Evolutionary conservation across 2,797 vertebrate species (phyloP).

Genomic region (Lithobates sylvaticus): DNA sequence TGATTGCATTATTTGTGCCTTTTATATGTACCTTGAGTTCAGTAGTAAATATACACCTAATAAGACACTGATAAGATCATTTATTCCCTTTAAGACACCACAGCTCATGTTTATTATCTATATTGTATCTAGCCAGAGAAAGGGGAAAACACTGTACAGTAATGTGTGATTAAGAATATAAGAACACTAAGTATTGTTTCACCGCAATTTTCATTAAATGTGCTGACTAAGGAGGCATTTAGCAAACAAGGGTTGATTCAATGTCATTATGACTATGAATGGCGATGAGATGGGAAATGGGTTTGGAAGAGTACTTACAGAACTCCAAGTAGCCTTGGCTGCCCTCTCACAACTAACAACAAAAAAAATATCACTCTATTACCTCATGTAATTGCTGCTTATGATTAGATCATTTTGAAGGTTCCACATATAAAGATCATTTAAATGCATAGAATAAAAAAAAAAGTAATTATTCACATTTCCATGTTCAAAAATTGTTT

Average conservation of each 20-base stretch:
- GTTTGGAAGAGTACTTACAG: background rate
- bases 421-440: background rate
- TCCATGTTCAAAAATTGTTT: background rate
- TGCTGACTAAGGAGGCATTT: conserved; percentile 6
- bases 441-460: background rate
- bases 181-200: conserved; percentile 14
- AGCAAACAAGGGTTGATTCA: conserved; percentile 6
- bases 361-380: background rate
- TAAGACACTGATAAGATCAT: too few species aligned
- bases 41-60: too few species aligned
- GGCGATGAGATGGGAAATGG: conserved; percentile 12
- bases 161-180: background rate
- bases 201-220: conserved; percentile 16
- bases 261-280: conserved; percentile 21
- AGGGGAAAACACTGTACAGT: background rate
- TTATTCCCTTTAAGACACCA: background rate
- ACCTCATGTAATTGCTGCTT: background rate
- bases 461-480: background rate
- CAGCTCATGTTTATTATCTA: background rate
- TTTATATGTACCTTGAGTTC: too few species aligned
- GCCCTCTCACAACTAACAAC: background rate
- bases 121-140: background rate
- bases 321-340: conserved; percentile 2
- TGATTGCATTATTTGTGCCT: too few species aligned
- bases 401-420: background rate